Conservation (phyloP, 2,797 vertebrate species). For the Parauchenoglanis punctatus region DNA sequence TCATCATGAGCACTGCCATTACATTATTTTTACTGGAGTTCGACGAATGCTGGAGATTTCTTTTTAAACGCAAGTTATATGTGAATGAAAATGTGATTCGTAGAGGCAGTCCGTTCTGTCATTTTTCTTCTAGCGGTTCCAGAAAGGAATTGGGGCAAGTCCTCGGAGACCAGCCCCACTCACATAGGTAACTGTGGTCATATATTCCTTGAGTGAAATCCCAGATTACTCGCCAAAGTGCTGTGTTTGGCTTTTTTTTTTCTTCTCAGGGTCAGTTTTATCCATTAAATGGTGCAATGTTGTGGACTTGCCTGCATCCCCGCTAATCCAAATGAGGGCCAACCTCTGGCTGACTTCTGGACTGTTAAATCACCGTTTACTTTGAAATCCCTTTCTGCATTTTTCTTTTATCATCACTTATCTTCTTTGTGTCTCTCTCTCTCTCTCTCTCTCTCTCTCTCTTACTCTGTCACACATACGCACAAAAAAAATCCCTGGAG, state of each 20-base stretch:
- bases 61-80: background rate
- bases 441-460: background rate
- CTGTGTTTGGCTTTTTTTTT: constrained; percentile 29
- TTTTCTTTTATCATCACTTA: constrained; percentile 1
- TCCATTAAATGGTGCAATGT: constrained; percentile 41
- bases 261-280: constrained; percentile 37
- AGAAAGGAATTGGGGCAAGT: constrained; percentile 16
- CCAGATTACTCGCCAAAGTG: constrained; percentile 25
- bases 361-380: constrained; percentile 11
- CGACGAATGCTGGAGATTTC: background rate
- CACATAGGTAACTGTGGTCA: background rate
- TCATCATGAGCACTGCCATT: background rate
- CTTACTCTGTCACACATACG: background rate
- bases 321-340: constrained; percentile 27
- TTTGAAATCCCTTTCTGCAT: background rate
- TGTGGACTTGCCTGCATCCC: constrained; percentile 19
- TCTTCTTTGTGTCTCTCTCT: background rate
- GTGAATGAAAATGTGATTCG: background rate
- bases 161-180: constrained; percentile 2
- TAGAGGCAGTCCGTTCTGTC: background rate
- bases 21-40: background rate
- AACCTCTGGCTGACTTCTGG: constrained; percentile 21
- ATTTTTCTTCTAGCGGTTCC: background rate
- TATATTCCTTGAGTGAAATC: constrained; percentile 12
- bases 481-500: constrained; percentile 6